A percentile compares a stretch with the other conserved stretches of the same genome.
Evolutionary conservation across 2,888 invertebrate species (phyloP).

Genomic region (Acronicta aceris): DNA sequence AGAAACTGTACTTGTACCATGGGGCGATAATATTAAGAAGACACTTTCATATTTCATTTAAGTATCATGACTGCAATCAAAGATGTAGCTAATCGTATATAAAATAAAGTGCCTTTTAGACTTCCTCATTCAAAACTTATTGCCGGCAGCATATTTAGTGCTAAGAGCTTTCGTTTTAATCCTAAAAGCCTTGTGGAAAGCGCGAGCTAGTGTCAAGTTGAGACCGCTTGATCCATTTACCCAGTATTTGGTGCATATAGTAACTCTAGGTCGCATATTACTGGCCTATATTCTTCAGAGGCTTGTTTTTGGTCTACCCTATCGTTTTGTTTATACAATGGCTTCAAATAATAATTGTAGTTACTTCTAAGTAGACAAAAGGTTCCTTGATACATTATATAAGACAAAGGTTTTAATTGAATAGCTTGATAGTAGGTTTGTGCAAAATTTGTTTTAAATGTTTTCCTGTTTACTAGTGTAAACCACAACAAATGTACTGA

Average conservation of each 20-base stretch:
- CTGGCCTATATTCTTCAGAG: neutral
- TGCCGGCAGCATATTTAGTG: conserved; percentile 43
- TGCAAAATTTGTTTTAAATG: neutral
- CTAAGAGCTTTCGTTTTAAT: conserved; percentile 56
- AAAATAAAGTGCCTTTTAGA: conserved; percentile 22
- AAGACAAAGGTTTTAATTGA: no score
- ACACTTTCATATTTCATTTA: neutral
- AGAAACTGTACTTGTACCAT: no score
- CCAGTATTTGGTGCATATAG: conserved; percentile 26
- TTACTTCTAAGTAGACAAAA: no score
- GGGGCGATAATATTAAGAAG: no score
- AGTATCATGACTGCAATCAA: neutral
- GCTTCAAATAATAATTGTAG: no score
- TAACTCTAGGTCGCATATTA: conserved; percentile 29
- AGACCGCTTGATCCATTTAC: conserved; percentile 52
- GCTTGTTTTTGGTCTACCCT: neutral
- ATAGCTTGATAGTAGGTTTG: no score
- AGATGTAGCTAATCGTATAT: neutral
- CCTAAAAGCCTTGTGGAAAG: conserved; percentile 56
- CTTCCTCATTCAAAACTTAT: conserved; percentile 31
- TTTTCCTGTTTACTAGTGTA: conserved; percentile 7
- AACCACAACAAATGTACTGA: neutral
- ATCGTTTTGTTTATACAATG: neutral
- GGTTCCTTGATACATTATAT: no score
- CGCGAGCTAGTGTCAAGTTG: conserved; percentile 53